These are phyloP conservation scores for Agrilus mali DNA, from an alignment of 2,888 invertebrate genomes.

Conservation along the genomic window DNA sequence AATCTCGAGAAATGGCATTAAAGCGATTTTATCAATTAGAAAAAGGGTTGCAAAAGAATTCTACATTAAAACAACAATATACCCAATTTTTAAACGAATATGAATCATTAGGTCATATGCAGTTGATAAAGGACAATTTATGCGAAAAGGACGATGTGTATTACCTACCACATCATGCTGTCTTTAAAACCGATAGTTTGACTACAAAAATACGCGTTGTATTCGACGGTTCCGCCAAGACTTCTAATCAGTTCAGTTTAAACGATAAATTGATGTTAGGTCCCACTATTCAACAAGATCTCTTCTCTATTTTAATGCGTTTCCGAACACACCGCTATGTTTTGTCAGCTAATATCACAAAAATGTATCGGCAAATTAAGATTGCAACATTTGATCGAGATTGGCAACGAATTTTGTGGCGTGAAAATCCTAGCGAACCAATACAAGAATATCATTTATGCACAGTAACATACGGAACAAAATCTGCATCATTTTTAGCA, in stretches of 20 bases:
- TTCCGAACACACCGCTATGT: not conserved
- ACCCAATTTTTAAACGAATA: constrained; percentile 9
- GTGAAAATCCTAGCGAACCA: too few species aligned
- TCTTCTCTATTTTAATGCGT: not conserved
- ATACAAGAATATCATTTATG: too few species aligned
- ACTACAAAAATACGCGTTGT: too few species aligned
- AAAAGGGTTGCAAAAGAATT: constrained; percentile 5
- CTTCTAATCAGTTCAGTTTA: not conserved
- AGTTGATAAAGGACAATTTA: not conserved
- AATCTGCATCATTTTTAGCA: too few species aligned
- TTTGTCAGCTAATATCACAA: too few species aligned
- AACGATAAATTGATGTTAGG: not conserved
- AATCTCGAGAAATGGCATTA: not conserved
- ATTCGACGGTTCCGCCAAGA: constrained; percentile 2
- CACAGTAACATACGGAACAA: too few species aligned
- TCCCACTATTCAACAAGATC: not conserved
- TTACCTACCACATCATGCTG: constrained; percentile 8
- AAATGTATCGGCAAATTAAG: too few species aligned
- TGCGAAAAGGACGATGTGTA: not conserved
- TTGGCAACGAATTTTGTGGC: too few species aligned
- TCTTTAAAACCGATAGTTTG: constrained; percentile 1
- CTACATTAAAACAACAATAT: constrained; percentile 5
- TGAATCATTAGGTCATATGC: constrained; percentile 14
- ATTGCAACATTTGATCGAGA: too few species aligned
- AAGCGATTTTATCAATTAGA: constrained; percentile 1